Evolutionary conservation across 1,140 invertebrate genomes (phyloP).

Genomic region (Dermatophagoides farinae): DNA sequence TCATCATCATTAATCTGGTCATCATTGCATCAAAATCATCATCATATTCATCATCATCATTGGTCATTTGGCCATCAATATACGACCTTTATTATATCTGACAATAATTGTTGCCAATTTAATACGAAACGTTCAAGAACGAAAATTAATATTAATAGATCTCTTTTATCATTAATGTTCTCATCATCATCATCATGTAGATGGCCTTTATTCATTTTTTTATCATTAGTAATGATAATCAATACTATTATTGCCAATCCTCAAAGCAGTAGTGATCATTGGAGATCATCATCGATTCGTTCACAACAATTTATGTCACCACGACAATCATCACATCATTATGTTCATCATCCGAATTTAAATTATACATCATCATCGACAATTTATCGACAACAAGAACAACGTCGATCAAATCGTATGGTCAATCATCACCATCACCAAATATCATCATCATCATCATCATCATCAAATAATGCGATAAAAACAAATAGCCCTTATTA

Average conservation of each 20-base stretch:
- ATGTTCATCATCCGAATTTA: neutral
- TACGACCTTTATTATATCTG: no score
- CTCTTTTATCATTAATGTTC: neutral
- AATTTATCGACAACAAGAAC: neutral
- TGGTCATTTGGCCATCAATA: no score
- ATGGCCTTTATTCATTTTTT: neutral
- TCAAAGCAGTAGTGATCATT: neutral
- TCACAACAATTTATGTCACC: neutral
- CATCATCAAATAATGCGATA: neutral
- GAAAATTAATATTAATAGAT: no score
- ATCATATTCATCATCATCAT: no score
- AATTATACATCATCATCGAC: neutral
- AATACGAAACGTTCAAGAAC: no score
- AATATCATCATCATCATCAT: neutral
- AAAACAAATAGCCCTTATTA: neutral
- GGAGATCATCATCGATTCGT: neutral
- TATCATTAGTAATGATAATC: neutral
- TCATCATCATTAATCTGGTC: no score
- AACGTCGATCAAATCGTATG: neutral
- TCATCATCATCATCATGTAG: neutral
- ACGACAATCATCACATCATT: neutral
- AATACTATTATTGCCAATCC: neutral
- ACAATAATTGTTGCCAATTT: no score
- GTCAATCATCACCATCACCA: neutral
- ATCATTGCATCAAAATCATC: no score